Percentiles rank a stretch among this genome's conserved stretches.
phyloP scores from a whole-genome alignment of 1,140 invertebrate species.

The Orius insidiosus region DNA sequence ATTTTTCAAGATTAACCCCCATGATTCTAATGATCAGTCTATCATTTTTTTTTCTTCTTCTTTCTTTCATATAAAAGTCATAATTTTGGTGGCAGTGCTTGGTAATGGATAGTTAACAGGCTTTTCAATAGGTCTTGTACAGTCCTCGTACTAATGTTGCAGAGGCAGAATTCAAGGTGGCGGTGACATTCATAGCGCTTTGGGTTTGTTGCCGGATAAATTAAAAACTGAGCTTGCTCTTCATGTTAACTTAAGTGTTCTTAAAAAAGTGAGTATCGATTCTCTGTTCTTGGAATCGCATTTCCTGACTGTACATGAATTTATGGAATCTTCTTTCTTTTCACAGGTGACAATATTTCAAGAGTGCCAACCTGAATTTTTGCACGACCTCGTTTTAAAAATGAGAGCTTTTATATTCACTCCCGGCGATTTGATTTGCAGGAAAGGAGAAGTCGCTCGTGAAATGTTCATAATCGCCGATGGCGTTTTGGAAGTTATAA shows the following conservation, averaged over 20 bases:
- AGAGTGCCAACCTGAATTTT: too few relatives aligned
- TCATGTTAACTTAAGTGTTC: constrained; percentile 85
- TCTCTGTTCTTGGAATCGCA: not conserved
- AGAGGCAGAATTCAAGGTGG: constrained; percentile 88
- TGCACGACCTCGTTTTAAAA: constrained; percentile 91
- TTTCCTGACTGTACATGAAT: too few relatives aligned
- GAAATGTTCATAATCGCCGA: constrained; percentile 99
- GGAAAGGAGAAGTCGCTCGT: constrained; percentile 83
- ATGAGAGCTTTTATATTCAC: constrained; percentile 98
- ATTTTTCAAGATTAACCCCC: too few relatives aligned
- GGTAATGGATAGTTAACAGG: too few relatives aligned
- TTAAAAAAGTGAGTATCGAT: constrained; percentile 89
- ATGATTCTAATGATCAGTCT: too few relatives aligned
- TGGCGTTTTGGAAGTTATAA: constrained; percentile 85
- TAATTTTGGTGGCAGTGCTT: too few relatives aligned
- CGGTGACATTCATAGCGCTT: constrained; percentile 84
- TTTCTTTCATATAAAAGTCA: too few relatives aligned
- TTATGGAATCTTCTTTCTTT: not conserved
- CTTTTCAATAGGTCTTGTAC: too few relatives aligned
- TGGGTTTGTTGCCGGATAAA: constrained; percentile 86
- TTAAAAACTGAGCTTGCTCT: constrained; percentile 90
- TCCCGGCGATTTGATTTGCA: constrained; percentile 87
- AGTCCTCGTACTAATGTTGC: constrained; percentile 21
- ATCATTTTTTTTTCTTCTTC: too few relatives aligned
- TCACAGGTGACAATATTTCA: constrained; percentile 22